These are phyloP conservation scores for Misgurnus mizolepis DNA, from an alignment of 2,113 vertebrate genomes.

Conservation along the genomic window DNA sequence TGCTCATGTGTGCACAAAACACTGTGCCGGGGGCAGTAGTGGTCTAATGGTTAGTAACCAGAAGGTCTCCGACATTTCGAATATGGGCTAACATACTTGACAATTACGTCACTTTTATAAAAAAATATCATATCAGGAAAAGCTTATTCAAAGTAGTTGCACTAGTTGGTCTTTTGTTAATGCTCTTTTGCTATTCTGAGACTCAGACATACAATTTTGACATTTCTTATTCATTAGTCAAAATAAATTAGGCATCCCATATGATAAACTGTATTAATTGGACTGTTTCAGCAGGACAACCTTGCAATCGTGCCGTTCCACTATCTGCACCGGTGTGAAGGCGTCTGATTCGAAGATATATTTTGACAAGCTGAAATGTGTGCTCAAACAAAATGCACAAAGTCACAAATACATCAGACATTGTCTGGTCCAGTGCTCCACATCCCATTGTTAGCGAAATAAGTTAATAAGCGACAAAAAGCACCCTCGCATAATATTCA, in stretches of 20 bases:
- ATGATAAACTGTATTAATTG: conserved; percentile 18
- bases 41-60: too few relatives aligned
- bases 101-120: too few relatives aligned
- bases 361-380: conserved; percentile 31
- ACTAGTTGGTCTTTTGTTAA: too few relatives aligned
- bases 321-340: not conserved
- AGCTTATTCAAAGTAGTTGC: too few relatives aligned
- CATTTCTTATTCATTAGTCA: not conserved
- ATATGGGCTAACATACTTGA: too few relatives aligned
- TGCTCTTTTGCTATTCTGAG: not conserved
- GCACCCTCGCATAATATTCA: too few relatives aligned
- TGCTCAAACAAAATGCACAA: not conserved
- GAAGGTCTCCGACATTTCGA: too few relatives aligned
- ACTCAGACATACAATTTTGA: not conserved
- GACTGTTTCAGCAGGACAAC: not conserved
- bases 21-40: too few relatives aligned
- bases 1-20: too few relatives aligned
- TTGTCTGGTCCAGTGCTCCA: not conserved
- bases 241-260: conserved; percentile 18
- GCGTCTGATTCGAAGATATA: not conserved
- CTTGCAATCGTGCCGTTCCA: not conserved
- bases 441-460: not conserved
- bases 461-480: too few relatives aligned
- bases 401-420: not conserved
- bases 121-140: too few relatives aligned